A percentile compares a stretch with the other conserved stretches of the same genome.
Evolutionary conservation across 2,113 vertebrate genomes (phyloP).

Genomic region (Chauna torquata): DNA sequence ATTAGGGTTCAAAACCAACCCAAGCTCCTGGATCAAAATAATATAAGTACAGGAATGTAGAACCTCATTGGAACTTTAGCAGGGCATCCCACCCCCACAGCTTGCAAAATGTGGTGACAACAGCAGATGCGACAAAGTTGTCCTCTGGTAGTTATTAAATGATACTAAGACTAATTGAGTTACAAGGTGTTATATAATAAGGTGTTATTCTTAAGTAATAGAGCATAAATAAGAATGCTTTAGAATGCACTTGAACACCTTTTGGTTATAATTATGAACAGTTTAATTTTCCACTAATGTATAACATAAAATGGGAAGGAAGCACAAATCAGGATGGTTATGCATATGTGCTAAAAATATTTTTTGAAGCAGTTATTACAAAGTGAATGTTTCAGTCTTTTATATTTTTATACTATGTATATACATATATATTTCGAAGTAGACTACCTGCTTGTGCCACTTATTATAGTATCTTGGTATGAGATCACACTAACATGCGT

Average conservation of each 20-base stretch:
- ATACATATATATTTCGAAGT: not conserved
- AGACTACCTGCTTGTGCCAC: not conserved
- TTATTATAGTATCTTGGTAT: not conserved
- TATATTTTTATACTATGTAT: not conserved
- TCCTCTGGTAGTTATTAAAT: not conserved
- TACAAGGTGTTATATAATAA: not conserved
- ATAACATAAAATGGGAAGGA: not conserved
- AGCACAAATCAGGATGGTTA: not conserved
- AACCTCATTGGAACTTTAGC: not conserved
- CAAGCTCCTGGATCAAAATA: not conserved
- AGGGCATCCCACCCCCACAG: no score
- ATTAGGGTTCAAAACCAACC: not conserved
- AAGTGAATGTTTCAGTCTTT: not conserved
- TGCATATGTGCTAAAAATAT: not conserved
- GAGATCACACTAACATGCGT: not conserved
- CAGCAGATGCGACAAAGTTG: accelerated
- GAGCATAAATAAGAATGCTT: not conserved
- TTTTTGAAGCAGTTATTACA: not conserved
- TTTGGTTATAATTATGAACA: not conserved
- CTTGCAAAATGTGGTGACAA: not conserved
- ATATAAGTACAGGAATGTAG: not conserved
- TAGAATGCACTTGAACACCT: not conserved
- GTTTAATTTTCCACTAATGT: not conserved
- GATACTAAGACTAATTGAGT: not conserved
- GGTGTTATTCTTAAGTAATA: not conserved